These are phyloP conservation scores for Ceratina japonica DNA, from an alignment of 1,140 invertebrate genomes.

Conservation along the genomic window DNA sequence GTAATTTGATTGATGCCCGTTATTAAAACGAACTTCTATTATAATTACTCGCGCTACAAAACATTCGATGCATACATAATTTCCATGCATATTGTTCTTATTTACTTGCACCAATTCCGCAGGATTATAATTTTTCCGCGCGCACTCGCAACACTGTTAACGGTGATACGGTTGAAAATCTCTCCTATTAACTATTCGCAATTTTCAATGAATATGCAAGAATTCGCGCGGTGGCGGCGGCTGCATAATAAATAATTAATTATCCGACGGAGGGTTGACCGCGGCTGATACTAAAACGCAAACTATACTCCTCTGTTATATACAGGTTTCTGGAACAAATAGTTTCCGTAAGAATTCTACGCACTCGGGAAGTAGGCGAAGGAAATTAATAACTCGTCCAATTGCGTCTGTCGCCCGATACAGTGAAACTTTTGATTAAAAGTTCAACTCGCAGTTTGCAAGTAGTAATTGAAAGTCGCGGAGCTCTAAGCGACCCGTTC, in stretches of 20 bases:
- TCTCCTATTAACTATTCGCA: neutral
- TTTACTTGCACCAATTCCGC: neutral
- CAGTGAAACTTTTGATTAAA: slow-evolving; percentile 19
- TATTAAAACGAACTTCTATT: slow-evolving; percentile 19
- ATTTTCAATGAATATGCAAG: slow-evolving; percentile 24
- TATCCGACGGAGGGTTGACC: neutral
- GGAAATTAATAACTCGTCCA: neutral
- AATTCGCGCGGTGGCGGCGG: neutral
- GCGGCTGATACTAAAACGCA: too few species aligned
- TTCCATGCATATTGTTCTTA: too few species aligned
- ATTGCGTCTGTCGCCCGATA: neutral
- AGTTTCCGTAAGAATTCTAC: too few species aligned
- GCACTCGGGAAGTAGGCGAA: neutral
- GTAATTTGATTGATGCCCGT: slow-evolving; percentile 7
- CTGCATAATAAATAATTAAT: too few species aligned
- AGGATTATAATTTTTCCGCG: neutral
- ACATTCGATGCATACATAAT: too few species aligned
- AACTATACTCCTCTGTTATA: too few species aligned
- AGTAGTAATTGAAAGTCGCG: neutral
- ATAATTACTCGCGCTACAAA: neutral
- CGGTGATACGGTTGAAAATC: neutral
- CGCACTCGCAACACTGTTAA: neutral
- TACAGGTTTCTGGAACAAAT: too few species aligned
- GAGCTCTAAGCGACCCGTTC: neutral
- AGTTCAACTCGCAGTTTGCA: slow-evolving; percentile 17